Evolutionary conservation across 2,113 vertebrate species (phyloP).

Genomic region (Setophaga kirtlandii): DNA sequence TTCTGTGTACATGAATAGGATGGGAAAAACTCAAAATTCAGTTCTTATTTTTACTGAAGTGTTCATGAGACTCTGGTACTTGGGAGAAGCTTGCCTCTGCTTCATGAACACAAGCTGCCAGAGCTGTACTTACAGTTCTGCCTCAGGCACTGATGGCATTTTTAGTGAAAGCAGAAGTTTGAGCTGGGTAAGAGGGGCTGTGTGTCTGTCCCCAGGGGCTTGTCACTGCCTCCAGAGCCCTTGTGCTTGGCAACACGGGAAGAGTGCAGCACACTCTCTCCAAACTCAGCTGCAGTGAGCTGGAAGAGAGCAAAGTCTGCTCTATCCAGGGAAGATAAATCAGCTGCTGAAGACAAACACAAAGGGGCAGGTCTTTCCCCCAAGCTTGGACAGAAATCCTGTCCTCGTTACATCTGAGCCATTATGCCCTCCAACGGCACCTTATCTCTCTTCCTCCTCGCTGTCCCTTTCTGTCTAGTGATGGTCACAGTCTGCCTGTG

Average conservation of each 20-base stretch:
- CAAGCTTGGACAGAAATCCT: not conserved
- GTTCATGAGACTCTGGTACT: not conserved
- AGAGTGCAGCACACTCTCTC: not conserved
- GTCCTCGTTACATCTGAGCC: not conserved
- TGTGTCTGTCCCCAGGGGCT: not conserved
- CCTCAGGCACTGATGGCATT: not conserved
- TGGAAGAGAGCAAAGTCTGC: not conserved
- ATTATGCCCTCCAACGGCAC: not conserved
- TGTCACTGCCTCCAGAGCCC: not conserved
- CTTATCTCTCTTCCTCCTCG: constrained; percentile 5
- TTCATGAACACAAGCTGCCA: not conserved
- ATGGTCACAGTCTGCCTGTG: not conserved
- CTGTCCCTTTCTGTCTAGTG: not conserved
- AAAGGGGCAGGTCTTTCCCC: constrained; percentile 14
- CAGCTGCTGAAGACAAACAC: constrained; percentile 9
- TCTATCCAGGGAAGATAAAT: constrained; percentile 1
- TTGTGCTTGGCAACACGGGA: not conserved
- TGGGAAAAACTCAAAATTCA: not conserved
- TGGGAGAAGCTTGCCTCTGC: not conserved
- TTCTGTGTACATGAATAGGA: not conserved
- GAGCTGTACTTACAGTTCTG: not conserved
- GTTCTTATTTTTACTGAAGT: not conserved
- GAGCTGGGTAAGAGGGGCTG: not conserved
- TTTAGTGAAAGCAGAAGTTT: not conserved
- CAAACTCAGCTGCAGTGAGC: fast-evolving